Conservation (phyloP, 2,113 vertebrate species). For the Lipotes vexillifer region DNA sequence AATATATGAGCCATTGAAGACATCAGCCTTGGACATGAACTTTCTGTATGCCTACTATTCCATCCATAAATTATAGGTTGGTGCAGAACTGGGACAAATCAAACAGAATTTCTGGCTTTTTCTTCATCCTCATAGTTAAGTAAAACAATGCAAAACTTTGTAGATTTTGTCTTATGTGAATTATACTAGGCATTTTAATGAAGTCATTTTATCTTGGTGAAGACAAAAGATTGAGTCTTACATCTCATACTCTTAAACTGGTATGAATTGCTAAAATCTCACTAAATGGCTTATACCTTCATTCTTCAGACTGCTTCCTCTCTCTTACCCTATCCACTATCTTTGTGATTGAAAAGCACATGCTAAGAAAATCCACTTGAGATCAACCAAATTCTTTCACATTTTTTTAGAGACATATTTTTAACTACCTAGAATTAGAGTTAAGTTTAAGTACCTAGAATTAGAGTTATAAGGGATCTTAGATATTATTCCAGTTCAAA, state of each 20-base stretch:
- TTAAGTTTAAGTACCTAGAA: neutral
- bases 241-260: neutral
- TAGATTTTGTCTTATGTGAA: neutral
- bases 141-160: neutral
- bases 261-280: neutral
- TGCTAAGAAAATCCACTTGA: neutral
- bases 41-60: neutral
- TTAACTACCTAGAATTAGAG: neutral
- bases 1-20: neutral
- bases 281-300: neutral
- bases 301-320: neutral
- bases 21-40: neutral
- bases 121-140: neutral
- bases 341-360: neutral
- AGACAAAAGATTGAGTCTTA: neutral
- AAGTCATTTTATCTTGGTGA: neutral
- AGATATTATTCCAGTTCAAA: neutral
- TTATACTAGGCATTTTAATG: neutral
- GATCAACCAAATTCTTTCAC: neutral
- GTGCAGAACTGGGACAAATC: neutral
- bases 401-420: neutral
- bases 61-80: neutral
- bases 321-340: neutral
- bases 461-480: neutral
- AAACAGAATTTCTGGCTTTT: neutral